phyloP scores from a whole-genome alignment of 1,140 invertebrate genomes.

The Calliphora vicina region DNA sequence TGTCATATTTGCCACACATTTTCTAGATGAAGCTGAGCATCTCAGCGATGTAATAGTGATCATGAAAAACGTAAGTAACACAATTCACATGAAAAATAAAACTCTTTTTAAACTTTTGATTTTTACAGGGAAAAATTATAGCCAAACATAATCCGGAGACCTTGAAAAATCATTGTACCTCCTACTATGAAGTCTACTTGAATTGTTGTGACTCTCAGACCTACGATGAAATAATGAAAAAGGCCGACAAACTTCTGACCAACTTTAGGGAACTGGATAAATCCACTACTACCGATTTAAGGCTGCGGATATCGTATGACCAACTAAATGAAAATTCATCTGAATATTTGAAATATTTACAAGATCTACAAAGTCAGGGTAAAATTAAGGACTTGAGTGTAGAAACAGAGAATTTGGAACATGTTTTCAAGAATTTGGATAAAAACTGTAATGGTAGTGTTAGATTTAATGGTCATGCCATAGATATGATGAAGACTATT shows the following conservation, averaged over 20 bases:
- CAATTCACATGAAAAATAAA: too few species aligned
- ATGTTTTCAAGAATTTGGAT: constrained; percentile 55
- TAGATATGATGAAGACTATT: constrained; percentile 64
- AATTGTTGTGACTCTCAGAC: constrained; percentile 46
- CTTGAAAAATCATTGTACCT: constrained; percentile 51
- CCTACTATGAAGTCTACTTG: constrained; percentile 49
- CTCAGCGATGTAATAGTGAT: constrained; percentile 73
- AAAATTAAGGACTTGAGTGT: constrained; percentile 45
- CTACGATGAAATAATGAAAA: constrained; percentile 3
- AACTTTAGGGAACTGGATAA: constrained; percentile 26
- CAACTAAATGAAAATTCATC: constrained; percentile 19
- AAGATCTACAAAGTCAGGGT: constrained; percentile 42
- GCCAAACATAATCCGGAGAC: constrained; percentile 58
- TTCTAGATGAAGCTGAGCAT: constrained; percentile 74
- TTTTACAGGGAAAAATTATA: constrained; percentile 55
- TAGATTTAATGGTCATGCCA: constrained; percentile 60
- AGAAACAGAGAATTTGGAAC: constrained; percentile 52
- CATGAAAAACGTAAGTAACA: constrained; percentile 67
- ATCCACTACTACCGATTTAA: constrained; percentile 14
- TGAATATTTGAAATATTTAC: constrained; percentile 30
- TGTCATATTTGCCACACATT: constrained; percentile 77
- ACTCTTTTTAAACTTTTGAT: not conserved
- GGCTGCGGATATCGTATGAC: constrained; percentile 34
- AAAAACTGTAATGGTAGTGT: constrained; percentile 27
- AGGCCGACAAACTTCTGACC: constrained; percentile 17